Conservation (phyloP, 2,888 invertebrate genomes). For the Troglohyphantes excavatus region DNA sequence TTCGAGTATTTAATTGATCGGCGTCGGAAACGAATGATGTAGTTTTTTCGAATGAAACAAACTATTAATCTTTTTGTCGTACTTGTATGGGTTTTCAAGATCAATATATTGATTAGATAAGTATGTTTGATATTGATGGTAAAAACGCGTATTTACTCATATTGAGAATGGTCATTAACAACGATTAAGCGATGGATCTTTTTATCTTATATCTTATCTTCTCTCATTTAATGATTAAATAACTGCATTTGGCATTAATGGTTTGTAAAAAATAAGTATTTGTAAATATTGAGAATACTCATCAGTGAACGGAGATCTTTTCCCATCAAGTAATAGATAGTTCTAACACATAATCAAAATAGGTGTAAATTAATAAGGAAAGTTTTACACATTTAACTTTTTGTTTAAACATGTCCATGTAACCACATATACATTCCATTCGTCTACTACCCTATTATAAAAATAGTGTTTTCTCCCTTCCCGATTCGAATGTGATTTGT, state of each 20-base stretch:
- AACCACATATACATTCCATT: no score
- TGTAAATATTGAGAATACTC: background rate
- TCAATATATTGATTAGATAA: background rate
- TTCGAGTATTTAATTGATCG: background rate
- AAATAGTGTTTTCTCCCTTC: no score
- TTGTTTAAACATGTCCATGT: no score
- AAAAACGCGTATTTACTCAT: background rate
- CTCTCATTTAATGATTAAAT: no score
- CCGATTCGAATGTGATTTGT: no score
- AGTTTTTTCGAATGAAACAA: background rate
- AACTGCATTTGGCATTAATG: background rate
- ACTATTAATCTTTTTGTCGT: background rate
- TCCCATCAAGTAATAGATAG: no score
- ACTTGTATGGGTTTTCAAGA: background rate
- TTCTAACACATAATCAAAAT: no score
- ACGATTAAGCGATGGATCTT: background rate
- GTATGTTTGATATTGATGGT: background rate
- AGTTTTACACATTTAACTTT: no score
- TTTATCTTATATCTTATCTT: no score
- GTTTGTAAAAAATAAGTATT: background rate
- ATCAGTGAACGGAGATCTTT: no score
- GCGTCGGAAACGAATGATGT: background rate
- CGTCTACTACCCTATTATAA: no score
- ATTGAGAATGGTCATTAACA: background rate
- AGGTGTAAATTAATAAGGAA: no score